These are phyloP conservation scores for Drosophila virilis DNA, from an alignment of 1,140 invertebrate species.

Conservation along the genomic window DNA sequence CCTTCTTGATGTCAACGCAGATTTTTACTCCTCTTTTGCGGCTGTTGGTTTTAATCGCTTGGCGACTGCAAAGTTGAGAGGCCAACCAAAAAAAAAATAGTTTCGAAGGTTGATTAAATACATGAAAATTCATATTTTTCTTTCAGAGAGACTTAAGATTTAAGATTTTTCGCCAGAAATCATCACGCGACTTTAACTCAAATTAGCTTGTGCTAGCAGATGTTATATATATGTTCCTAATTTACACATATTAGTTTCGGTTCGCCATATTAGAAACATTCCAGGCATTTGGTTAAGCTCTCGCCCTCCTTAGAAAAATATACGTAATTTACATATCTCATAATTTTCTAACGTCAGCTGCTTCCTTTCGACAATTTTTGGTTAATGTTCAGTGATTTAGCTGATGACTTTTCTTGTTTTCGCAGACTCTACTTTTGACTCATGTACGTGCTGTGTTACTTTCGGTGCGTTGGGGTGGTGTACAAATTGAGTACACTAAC, in stretches of 20 bases:
- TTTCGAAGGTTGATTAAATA: conserved; percentile 59
- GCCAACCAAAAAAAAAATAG: not conserved
- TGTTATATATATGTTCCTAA: conserved; percentile 33
- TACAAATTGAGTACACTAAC: conserved; percentile 26
- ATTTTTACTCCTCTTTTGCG: not conserved
- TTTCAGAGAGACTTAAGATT: conserved; percentile 31
- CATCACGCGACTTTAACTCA: conserved; percentile 39
- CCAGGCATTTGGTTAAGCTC: not conserved
- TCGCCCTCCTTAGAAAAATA: conserved; percentile 42
- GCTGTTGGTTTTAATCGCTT: conserved; percentile 21
- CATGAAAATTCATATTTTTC: conserved; percentile 24
- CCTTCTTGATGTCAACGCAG: not conserved
- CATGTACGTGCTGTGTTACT: conserved; percentile 20
- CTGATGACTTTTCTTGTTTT: conserved; percentile 60
- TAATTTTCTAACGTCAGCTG: not conserved
- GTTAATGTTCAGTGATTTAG: conserved; percentile 57
- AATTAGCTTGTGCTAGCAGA: conserved; percentile 43
- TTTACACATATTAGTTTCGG: conserved; percentile 66
- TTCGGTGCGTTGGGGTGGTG: conserved; percentile 9
- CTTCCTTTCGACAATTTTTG: conserved; percentile 20
- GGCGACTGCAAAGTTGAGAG: conserved; percentile 9
- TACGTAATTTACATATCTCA: conserved; percentile 57
- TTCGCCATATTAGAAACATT: not conserved
- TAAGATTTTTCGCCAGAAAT: conserved; percentile 43
- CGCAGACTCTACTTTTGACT: conserved; percentile 31